Evolutionary conservation across 2,113 vertebrate species (phyloP).

Genomic region (Oreochromis spilurus): DNA sequence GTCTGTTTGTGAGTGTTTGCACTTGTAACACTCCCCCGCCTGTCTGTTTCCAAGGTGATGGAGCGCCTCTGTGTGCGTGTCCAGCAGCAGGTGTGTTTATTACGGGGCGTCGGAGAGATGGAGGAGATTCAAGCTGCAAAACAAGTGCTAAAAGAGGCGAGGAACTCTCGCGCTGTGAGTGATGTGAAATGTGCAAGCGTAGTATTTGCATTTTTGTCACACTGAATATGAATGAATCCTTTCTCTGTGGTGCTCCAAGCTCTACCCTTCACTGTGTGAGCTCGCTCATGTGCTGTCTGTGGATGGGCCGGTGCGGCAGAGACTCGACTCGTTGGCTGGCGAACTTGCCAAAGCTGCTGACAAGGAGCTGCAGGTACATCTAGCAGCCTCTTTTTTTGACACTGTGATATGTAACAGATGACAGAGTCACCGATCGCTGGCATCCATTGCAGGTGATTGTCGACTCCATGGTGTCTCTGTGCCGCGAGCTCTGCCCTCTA

Average conservation of each 20-base stretch:
- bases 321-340: conserved; percentile 82
- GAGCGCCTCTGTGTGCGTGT: conserved; percentile 83
- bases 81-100: conserved; percentile 82
- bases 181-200: neutral
- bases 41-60: conserved; percentile 76
- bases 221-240: neutral
- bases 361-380: conserved; percentile 85
- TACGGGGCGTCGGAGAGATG: conserved; percentile 76
- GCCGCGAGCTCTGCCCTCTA: conserved; percentile 82
- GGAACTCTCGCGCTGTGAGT: conserved; percentile 87
- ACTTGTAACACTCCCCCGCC: neutral
- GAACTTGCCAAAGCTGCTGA: conserved; percentile 89
- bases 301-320: conserved; percentile 84
- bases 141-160: conserved; percentile 87
- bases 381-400: neutral
- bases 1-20: neutral
- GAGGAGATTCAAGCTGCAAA: conserved; percentile 84
- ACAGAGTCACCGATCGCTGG: neutral
- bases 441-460: conserved; percentile 78
- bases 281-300: conserved; percentile 85
- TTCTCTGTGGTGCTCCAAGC: conserved; percentile 50
- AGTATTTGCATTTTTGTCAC: neutral
- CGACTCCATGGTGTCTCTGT: conserved; percentile 87
- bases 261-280: conserved; percentile 87
- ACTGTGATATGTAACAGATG: neutral